These are phyloP conservation scores for Numenius arquata DNA, from an alignment of 2,113 vertebrate genomes.

Conservation along the genomic window DNA sequence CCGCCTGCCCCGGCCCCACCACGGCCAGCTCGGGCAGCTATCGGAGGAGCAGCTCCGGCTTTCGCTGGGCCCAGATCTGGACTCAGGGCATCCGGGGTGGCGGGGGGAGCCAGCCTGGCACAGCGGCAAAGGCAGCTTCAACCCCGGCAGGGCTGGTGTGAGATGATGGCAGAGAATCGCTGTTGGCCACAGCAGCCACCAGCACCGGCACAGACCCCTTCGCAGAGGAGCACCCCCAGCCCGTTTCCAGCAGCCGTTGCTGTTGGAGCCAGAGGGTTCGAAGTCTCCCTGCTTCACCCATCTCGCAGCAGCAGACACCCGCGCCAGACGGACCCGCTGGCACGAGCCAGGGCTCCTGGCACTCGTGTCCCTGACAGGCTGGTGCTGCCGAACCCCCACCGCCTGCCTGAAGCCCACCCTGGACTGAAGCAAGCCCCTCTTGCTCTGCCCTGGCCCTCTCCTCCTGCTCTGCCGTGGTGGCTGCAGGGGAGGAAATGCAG, in stretches of 20 bases:
- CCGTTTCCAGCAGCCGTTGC: background rate
- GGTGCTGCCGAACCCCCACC: background rate
- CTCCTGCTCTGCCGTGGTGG: accelerated
- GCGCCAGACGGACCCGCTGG: accelerated
- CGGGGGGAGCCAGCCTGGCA: accelerated
- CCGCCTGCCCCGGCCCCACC: background rate
- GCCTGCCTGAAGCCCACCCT: background rate
- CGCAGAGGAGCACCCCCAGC: background rate
- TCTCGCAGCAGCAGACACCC: background rate
- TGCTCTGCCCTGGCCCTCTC: background rate
- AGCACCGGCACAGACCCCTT: background rate
- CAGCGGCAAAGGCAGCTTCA: background rate
- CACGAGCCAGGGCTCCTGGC: accelerated
- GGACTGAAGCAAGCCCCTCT: background rate
- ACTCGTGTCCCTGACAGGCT: background rate
- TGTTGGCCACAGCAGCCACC: background rate
- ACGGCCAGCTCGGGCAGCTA: accelerated
- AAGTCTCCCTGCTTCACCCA: background rate
- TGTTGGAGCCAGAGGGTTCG: background rate
- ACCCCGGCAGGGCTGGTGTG: accelerated
- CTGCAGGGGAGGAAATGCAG: background rate
- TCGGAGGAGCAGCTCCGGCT: background rate
- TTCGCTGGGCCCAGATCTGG: accelerated
- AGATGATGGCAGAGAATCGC: accelerated
- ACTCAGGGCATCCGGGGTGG: too few relatives aligned